phyloP scores from a whole-genome alignment of 1,140 invertebrate genomes.

The Theocolax elegans region DNA sequence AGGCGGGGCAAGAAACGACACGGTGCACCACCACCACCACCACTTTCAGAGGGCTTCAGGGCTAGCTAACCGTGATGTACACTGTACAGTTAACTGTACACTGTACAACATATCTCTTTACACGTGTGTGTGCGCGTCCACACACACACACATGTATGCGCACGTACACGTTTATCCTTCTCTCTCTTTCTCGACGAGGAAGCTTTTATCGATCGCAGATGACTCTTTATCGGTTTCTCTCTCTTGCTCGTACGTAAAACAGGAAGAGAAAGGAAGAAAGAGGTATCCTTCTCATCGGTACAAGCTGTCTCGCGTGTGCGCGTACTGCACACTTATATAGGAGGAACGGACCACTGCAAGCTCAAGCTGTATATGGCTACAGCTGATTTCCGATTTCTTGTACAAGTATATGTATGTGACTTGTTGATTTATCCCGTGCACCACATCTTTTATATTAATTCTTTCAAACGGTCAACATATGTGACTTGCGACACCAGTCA shows the following conservation, averaged over 20 bases:
- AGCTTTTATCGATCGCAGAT: not conserved
- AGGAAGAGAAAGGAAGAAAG: not conserved
- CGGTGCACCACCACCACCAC: not conserved
- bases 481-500: too few species aligned
- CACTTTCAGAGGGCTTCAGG: too few species aligned
- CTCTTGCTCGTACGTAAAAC: not conserved
- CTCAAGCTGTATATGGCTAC: constrained; percentile 13
- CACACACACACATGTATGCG: too few species aligned
- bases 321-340: too few species aligned
- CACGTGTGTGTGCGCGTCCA: too few species aligned
- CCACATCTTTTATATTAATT: too few species aligned
- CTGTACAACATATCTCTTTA: too few species aligned
- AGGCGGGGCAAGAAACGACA: not conserved
- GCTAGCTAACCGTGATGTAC: constrained; percentile 31
- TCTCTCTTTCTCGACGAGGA: constrained; percentile 30
- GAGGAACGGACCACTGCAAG: not conserved
- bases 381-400: constrained; percentile 11
- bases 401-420: not conserved
- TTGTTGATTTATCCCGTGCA: constrained; percentile 6
- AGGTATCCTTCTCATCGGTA: not conserved
- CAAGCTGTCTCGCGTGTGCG: too few species aligned
- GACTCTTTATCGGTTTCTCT: not conserved
- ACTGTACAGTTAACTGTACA: too few species aligned
- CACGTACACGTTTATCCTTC: too few species aligned
- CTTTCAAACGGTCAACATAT: too few species aligned